These are phyloP conservation scores for Helogale parvula DNA, from an alignment of 2,113 vertebrate species.

Conservation along the genomic window DNA sequence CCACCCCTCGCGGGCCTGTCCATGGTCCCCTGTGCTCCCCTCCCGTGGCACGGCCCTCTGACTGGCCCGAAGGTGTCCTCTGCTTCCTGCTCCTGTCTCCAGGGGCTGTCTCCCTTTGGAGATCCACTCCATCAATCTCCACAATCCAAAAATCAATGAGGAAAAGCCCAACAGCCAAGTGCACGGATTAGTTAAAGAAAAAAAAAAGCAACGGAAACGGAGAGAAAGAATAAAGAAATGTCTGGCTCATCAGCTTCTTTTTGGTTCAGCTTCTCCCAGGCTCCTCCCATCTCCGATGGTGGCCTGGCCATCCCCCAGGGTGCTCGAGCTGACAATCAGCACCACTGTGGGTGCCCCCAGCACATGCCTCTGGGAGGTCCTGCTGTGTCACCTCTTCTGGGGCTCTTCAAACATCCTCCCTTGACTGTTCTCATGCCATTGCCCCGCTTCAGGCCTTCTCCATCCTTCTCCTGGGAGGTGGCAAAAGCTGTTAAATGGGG, in stretches of 20 bases:
- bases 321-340: not conserved
- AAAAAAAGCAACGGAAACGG: not conserved
- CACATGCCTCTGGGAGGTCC: not conserved
- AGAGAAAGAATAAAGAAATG: not conserved
- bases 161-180: constrained; percentile 49
- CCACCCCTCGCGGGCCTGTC: not conserved
- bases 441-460: constrained; percentile 6
- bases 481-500: not conserved
- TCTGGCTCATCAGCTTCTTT: not conserved
- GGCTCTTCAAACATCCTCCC: not conserved
- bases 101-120: constrained; percentile 9
- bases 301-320: not conserved
- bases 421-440: not conserved
- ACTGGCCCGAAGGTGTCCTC: not conserved
- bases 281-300: not conserved
- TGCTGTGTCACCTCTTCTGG: not conserved
- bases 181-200: constrained; percentile 29
- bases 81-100: not conserved
- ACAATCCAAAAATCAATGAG: constrained; percentile 69
- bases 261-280: not conserved
- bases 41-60: not conserved
- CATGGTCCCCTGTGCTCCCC: not conserved
- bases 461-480: not conserved
- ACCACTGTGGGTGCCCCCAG: not conserved
- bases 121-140: constrained; percentile 35